Evolutionary conservation across 1,140 invertebrate species (phyloP), one percentile per base, ranked within the genome.

Genomic region (Trichomalopsis sarcophagae): DNA sequence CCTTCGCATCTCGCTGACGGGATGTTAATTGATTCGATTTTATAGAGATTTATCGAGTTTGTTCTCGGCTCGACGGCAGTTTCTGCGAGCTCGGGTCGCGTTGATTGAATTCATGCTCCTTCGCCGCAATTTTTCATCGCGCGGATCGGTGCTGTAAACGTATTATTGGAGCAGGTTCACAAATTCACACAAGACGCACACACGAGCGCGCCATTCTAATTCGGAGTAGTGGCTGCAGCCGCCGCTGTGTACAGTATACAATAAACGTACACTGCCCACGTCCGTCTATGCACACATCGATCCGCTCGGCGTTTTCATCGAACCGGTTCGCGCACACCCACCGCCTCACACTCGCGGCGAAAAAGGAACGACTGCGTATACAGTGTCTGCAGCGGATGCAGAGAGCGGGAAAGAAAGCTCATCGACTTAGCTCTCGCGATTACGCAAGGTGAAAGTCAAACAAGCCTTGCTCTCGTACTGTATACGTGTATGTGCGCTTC

Each of bases 381-480:
- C 55, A 14, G 50, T 55, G 50, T 55, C 14, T 55, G 50, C 55
- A 62, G 55, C 55, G 55, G 55, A 62, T 62, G 55, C 40, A 44
- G 40, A 44, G 62, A 23, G 9, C 21, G 17, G 10, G 81, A 44
- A 82, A 82, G 76, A 76, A 85, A 82, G 69, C n/a, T 76, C 74
- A 44, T 30, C 23, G 47, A 62, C 11, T 78, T 77, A 27, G 27
- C 40, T 75, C 2, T 47, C 23, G 74, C 80, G 87, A 87, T 90
- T 90, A 88, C 87, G 88, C 88, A 88, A 89, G 87, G 89, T 88
- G 88, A 90, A 90, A 90, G 89, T 89, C 82, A 83, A 84, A 69
- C 76, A 62, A 80, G n/a, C 84, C 86, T 86, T 80, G 40, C 33
- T 13, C 13, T 9, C 13, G 0, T 13, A 2, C 47, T 14, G 13